phyloP scores from a whole-genome alignment of 2,888 invertebrate genomes.

The Nephrocerus scutellatus region DNA sequence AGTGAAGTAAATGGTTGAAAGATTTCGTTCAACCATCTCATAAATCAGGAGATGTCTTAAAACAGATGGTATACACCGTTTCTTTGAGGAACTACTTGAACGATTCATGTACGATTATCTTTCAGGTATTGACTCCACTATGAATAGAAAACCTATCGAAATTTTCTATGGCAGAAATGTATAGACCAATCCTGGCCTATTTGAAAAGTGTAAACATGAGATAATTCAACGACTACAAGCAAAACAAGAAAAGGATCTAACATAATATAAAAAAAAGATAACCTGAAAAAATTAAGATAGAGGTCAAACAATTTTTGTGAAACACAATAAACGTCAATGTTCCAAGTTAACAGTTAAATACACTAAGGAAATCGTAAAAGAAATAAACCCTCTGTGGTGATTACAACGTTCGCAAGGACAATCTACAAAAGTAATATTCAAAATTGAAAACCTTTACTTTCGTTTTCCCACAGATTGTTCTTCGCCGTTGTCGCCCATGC shows the following conservation, averaged over 20 bases:
- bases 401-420: conserved; percentile 1
- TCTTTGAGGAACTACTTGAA: conserved; percentile 18
- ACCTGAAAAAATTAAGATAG: conserved; percentile 18
- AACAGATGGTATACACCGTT: conserved; percentile 8
- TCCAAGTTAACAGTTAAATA: conserved; percentile 20
- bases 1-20: conserved; percentile 20
- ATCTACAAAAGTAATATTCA: conserved; percentile 2
- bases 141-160: conserved; percentile 17
- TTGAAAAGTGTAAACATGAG: conserved; percentile 5
- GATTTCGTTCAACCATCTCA: conserved; percentile 21
- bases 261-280: conserved; percentile 15
- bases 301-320: conserved; percentile 20
- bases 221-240: conserved; percentile 11
- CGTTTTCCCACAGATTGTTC: too few relatives aligned
- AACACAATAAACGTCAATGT: conserved; percentile 20
- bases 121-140: conserved; percentile 18
- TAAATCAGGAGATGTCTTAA: conserved; percentile 23
- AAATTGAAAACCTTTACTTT: conserved; percentile 1
- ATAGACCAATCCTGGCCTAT: conserved; percentile 11
- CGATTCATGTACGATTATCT: conserved; percentile 19
- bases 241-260: conserved; percentile 13
- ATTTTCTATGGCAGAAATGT: conserved; percentile 15
- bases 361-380: conserved; percentile 15
- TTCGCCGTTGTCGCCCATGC: too few relatives aligned
- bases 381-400: too few relatives aligned